Evolutionary conservation across 2,888 invertebrate species (phyloP).

Genomic region (Phyllotreta striolata): DNA sequence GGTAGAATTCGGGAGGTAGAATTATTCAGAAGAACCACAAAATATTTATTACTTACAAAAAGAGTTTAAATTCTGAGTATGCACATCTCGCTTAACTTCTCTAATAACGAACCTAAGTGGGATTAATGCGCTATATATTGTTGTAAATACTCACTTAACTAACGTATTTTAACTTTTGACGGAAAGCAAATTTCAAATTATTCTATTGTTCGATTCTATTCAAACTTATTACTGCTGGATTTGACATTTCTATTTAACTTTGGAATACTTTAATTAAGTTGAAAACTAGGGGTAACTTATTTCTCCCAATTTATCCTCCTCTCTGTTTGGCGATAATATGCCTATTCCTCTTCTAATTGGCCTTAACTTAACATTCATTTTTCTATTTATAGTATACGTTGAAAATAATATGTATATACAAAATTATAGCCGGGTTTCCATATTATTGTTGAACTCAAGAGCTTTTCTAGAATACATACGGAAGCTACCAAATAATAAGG

Average conservation of each 20-base stretch:
- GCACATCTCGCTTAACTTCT: too few species aligned
- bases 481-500: too few species aligned
- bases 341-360: neutral
- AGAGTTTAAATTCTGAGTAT: too few species aligned
- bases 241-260: constrained; percentile 15
- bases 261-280: constrained; percentile 14
- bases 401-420: too few species aligned
- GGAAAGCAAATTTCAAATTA: constrained; percentile 5
- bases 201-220: constrained; percentile 11
- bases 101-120: too few species aligned
- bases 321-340: neutral
- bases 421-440: too few species aligned
- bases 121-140: neutral
- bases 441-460: too few species aligned
- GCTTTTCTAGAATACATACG: too few species aligned
- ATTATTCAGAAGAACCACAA: constrained; percentile 13
- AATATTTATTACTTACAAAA: neutral
- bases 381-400: too few species aligned
- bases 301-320: neutral
- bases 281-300: constrained; percentile 10
- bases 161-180: constrained; percentile 1
- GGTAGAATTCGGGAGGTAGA: neutral
- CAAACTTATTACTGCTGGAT: constrained; percentile 11
- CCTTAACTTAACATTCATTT: constrained; percentile 3
- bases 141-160: constrained; percentile 6